Percentiles rank a stretch among this genome's conserved stretches.
Conservation (phyloP, 2,888 invertebrate genomes). For the Drosophila diplacantha region DNA sequence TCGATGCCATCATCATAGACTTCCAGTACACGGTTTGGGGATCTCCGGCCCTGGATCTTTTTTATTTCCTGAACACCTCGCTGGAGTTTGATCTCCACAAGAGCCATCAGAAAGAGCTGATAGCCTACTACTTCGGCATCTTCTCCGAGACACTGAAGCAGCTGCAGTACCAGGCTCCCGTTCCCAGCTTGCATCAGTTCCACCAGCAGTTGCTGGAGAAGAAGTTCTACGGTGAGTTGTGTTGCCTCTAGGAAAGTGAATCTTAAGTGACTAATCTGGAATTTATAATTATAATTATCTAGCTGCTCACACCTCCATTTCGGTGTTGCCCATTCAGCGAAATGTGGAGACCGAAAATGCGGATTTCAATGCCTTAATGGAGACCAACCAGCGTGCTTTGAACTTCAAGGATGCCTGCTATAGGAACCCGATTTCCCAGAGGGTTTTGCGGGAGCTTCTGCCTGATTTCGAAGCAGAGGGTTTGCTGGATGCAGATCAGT, state of each 20-base stretch:
- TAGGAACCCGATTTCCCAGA: slow-evolving; percentile 67
- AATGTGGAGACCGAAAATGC: slow-evolving; percentile 75
- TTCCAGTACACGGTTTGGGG: slow-evolving; percentile 77
- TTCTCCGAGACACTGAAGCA: slow-evolving; percentile 66
- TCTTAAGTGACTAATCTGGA: neutral
- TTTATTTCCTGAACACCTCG: slow-evolving; percentile 76
- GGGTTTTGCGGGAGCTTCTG: slow-evolving; percentile 66
- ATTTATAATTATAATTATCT: neutral
- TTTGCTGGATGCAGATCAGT: slow-evolving; percentile 71
- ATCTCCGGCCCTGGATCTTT: slow-evolving; percentile 76
- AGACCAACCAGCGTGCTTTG: slow-evolving; percentile 64
- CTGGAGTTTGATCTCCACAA: slow-evolving; percentile 70
- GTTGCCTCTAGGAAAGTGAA: too few relatives aligned
- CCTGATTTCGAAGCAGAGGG: slow-evolving; percentile 74
- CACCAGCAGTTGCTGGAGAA: slow-evolving; percentile 69
- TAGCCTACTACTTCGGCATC: slow-evolving; percentile 68
- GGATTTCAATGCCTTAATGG: slow-evolving; percentile 75
- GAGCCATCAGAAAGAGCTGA: slow-evolving; percentile 72
- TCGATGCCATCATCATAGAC: slow-evolving; percentile 74
- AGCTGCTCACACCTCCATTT: slow-evolving; percentile 73
- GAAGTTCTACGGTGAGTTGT: slow-evolving; percentile 69
- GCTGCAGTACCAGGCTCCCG: slow-evolving; percentile 60
- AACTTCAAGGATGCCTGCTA: slow-evolving; percentile 72
- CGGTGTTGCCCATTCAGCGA: slow-evolving; percentile 71
- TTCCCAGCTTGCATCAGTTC: slow-evolving; percentile 75